Evolutionary conservation across 2,888 invertebrate species (phyloP).

Genomic region (Celastrina argiolus): DNA sequence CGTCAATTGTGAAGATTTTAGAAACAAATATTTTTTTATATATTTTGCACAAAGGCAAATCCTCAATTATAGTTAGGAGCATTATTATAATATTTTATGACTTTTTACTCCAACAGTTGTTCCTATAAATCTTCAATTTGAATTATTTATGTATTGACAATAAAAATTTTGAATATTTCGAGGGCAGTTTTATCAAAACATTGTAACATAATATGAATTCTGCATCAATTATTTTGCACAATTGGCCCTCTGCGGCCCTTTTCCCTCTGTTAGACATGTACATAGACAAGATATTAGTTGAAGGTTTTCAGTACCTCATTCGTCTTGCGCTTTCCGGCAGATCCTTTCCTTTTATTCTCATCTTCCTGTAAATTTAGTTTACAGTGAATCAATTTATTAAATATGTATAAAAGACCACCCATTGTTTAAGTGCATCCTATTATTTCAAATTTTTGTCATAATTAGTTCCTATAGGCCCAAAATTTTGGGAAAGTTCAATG

Average conservation of each 20-base stretch:
- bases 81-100: too few relatives aligned
- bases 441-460: not conserved
- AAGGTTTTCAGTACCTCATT: conserved; percentile 79
- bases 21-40: not conserved
- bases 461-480: not conserved
- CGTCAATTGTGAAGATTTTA: conserved; percentile 29
- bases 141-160: not conserved
- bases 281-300: conserved; percentile 55
- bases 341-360: conserved; percentile 74
- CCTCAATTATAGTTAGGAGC: too few relatives aligned
- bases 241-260: conserved; percentile 51
- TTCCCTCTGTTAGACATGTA: conserved; percentile 55
- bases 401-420: not conserved
- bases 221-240: conserved; percentile 43
- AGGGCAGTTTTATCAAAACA: conserved; percentile 43
- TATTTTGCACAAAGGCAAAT: too few relatives aligned
- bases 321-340: conserved; percentile 72
- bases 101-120: not conserved
- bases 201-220: conserved; percentile 32
- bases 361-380: conserved; percentile 73
- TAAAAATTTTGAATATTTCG: conserved; percentile 36
- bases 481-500: not conserved
- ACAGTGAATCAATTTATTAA: conserved; percentile 30
- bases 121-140: not conserved
- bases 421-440: not conserved